phyloP scores from a whole-genome alignment of 2,888 invertebrate genomes.

The Brenthis hecate region DNA sequence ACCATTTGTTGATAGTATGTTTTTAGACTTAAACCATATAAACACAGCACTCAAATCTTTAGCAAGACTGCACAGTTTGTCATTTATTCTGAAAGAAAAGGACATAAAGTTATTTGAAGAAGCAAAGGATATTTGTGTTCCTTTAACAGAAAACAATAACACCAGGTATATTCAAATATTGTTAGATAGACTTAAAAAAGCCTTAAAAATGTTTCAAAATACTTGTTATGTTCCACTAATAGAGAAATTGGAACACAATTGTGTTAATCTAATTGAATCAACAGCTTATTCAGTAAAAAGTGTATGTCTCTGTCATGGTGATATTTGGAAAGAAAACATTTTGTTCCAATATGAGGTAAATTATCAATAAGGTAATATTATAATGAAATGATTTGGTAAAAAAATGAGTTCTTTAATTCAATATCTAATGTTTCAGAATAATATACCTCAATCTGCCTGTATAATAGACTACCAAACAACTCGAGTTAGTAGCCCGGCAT shows the following conservation, averaged over 20 bases:
- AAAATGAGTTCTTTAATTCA: not conserved
- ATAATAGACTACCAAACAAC: slow-evolving; percentile 72
- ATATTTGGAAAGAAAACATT: slow-evolving; percentile 77
- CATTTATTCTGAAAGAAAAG: slow-evolving; percentile 57
- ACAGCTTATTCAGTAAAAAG: slow-evolving; percentile 47
- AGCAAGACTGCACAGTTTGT: slow-evolving; percentile 67
- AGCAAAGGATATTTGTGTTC: slow-evolving; percentile 55
- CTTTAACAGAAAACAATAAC: slow-evolving; percentile 56
- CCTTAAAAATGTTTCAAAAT: slow-evolving; percentile 53
- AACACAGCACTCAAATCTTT: slow-evolving; percentile 56
- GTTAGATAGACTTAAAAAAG: slow-evolving; percentile 63
- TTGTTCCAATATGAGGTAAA: slow-evolving; percentile 68
- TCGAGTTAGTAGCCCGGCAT: slow-evolving; percentile 64
- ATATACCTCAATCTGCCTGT: slow-evolving; percentile 59
- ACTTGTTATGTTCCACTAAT: slow-evolving; percentile 56
- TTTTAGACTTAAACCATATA: slow-evolving; percentile 63
- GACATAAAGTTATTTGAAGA: slow-evolving; percentile 50
- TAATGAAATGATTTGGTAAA: not conserved
- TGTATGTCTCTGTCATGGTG: slow-evolving; percentile 70
- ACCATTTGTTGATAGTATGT: slow-evolving; percentile 53
- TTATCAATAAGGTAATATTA: not conserved
- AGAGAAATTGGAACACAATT: slow-evolving; percentile 51
- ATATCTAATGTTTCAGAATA: slow-evolving; percentile 48
- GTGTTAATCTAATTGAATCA: slow-evolving; percentile 50
- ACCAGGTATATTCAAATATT: slow-evolving; percentile 64